Evolutionary conservation across 2,888 invertebrate genomes (phyloP).

Genomic region (Epinotia nisella): DNA sequence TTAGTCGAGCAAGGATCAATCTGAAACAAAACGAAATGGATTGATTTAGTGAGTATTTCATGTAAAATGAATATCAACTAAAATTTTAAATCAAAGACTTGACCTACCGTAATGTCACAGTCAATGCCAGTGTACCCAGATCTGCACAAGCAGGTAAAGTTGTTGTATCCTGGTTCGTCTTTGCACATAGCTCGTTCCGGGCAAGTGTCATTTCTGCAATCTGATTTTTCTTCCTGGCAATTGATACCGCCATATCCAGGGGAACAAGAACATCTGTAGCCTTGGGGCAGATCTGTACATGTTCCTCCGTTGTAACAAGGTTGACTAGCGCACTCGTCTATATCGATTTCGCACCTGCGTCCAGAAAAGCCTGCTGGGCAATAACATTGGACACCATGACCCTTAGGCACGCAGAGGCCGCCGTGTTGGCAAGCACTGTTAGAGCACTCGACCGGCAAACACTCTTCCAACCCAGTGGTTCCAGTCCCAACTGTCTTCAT

Average conservation of each 20-base stretch:
- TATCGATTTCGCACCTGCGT: constrained; percentile 96
- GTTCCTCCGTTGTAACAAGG: constrained; percentile 97
- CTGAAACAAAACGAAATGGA: constrained; percentile 68
- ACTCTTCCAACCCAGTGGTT: constrained; percentile 92
- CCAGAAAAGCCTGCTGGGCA: constrained; percentile 98
- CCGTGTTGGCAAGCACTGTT: constrained; percentile 96
- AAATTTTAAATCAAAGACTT: constrained; percentile 8
- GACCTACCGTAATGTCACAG: constrained; percentile 93
- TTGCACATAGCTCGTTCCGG: constrained; percentile 99
- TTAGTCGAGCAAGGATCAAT: constrained; percentile 95
- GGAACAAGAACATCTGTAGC: constrained; percentile 95
- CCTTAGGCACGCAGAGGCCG: constrained; percentile 94
- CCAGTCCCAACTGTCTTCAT: constrained; percentile 94
- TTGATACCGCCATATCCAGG: constrained; percentile 96
- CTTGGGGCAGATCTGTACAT: constrained; percentile 96
- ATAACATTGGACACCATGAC: constrained; percentile 95
- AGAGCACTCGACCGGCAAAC: constrained; percentile 93
- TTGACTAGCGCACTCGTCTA: constrained; percentile 96
- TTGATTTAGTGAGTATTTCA: constrained; percentile 9
- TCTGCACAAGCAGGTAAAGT: constrained; percentile 96
- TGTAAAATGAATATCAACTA: not conserved
- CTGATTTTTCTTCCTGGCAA: constrained; percentile 96
- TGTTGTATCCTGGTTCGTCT: constrained; percentile 95
- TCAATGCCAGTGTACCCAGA: constrained; percentile 97
- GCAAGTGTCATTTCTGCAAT: constrained; percentile 95